Evolutionary conservation across 2,888 invertebrate species (phyloP).

Genomic region (Danaus chrysippus): DNA sequence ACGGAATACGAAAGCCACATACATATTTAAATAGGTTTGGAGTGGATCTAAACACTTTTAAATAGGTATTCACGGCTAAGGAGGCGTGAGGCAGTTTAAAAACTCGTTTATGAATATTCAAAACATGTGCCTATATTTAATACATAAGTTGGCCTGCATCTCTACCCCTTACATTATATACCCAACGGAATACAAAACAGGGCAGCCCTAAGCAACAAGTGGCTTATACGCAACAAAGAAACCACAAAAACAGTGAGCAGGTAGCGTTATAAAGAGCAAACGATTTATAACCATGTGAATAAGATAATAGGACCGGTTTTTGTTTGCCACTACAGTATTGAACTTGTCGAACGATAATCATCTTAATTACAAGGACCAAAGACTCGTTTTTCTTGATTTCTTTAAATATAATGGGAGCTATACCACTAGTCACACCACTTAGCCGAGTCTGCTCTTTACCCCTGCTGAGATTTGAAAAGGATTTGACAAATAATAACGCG

Average conservation of each 20-base stretch:
- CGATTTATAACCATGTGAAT: constrained; percentile 61
- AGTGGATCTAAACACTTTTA: constrained; percentile 6
- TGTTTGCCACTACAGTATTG: constrained; percentile 45
- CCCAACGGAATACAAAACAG: constrained; percentile 50
- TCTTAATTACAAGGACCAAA: constrained; percentile 42
- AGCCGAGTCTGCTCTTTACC: constrained; percentile 51
- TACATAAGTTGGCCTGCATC: constrained; percentile 32
- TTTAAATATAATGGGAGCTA: constrained; percentile 33
- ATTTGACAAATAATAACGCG: constrained; percentile 45
- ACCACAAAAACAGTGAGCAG: constrained; percentile 70
- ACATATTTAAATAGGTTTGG: constrained; percentile 11
- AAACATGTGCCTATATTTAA: constrained; percentile 26
- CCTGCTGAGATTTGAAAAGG: constrained; percentile 68
- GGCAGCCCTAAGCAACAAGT: constrained; percentile 72
- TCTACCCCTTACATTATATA: constrained; percentile 39
- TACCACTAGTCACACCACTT: constrained; percentile 48
- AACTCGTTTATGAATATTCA: constrained; percentile 30
- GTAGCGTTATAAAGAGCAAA: constrained; percentile 54
- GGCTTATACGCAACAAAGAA: constrained; percentile 68
- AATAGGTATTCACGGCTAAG: constrained; percentile 8
- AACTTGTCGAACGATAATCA: constrained; percentile 48
- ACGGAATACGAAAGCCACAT: constrained; percentile 3
- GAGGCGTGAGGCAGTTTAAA: constrained; percentile 17
- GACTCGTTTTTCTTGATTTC: constrained; percentile 28
- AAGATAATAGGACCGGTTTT: constrained; percentile 64